Conservation (phyloP, 1,140 invertebrate genomes). For the Pararge aegeria region DNA sequence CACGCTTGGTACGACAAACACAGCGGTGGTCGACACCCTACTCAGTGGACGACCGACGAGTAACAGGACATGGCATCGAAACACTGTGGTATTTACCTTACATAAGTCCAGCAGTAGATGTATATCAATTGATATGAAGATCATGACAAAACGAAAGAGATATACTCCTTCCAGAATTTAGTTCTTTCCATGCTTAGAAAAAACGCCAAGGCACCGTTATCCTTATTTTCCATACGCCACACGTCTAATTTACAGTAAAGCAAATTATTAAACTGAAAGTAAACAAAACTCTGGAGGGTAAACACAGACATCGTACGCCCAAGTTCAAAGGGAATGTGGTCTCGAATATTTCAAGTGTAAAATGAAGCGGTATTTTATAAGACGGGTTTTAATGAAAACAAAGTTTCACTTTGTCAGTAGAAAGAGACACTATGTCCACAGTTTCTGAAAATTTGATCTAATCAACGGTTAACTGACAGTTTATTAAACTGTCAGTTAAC, state of each 20-base stretch:
- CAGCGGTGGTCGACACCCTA: too few species aligned
- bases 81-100: too few species aligned
- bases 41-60: too few species aligned
- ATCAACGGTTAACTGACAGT: too few species aligned
- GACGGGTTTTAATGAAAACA: slow-evolving; percentile 37
- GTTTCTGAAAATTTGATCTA: neutral
- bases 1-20: too few species aligned
- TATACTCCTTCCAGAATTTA: too few species aligned
- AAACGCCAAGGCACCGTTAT: neutral
- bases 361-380: slow-evolving; percentile 40
- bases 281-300: slow-evolving; percentile 28
- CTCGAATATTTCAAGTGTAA: slow-evolving; percentile 51
- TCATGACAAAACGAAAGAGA: too few species aligned
- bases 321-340: slow-evolving; percentile 41
- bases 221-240: too few species aligned
- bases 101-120: too few species aligned
- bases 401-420: slow-evolving; percentile 23
- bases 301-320: slow-evolving; percentile 43
- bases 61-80: too few species aligned
- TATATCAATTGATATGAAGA: too few species aligned
- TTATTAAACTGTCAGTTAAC: too few species aligned
- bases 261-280: slow-evolving; percentile 12
- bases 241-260: slow-evolving; percentile 3
- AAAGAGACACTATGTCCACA: neutral
- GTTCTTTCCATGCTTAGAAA: neutral